Evolutionary conservation across 1,140 invertebrate species (phyloP).

Genomic region (Potamilus streckersoni): DNA sequence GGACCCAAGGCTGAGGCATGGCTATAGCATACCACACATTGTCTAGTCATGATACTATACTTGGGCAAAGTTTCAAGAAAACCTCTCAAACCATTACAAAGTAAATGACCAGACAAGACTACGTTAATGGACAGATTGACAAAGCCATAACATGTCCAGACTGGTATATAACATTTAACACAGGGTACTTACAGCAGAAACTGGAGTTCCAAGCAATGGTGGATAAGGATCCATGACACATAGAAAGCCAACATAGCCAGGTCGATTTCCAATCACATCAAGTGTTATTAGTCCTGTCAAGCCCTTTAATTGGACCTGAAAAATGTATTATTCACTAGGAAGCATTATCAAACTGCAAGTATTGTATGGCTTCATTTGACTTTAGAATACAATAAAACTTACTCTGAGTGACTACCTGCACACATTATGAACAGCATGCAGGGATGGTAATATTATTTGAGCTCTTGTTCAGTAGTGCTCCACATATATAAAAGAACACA

Average conservation of each 20-base stretch:
- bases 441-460: too few relatives aligned
- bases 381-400: background rate
- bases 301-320: constrained; percentile 27
- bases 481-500: background rate
- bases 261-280: constrained; percentile 25
- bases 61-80: too few relatives aligned
- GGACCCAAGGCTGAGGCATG: background rate
- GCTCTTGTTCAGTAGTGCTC: too few relatives aligned
- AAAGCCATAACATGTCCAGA: background rate
- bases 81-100: background rate
- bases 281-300: constrained; percentile 30
- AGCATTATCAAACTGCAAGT: background rate
- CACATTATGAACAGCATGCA: too few relatives aligned
- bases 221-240: constrained; percentile 32
- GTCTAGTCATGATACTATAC: background rate
- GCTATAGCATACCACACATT: too few relatives aligned
- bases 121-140: too few relatives aligned
- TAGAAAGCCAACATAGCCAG: constrained; percentile 33
- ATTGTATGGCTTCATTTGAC: background rate
- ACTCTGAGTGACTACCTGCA: background rate
- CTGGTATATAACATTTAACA: background rate
- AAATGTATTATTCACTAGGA: constrained; percentile 3
- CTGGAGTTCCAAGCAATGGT: background rate
- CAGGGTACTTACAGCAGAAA: background rate
- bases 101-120: background rate